A percentile compares a stretch with the other conserved stretches of the same genome.
Conservation (phyloP, 2,113 vertebrate genomes). For the Ciconia stormi region DNA sequence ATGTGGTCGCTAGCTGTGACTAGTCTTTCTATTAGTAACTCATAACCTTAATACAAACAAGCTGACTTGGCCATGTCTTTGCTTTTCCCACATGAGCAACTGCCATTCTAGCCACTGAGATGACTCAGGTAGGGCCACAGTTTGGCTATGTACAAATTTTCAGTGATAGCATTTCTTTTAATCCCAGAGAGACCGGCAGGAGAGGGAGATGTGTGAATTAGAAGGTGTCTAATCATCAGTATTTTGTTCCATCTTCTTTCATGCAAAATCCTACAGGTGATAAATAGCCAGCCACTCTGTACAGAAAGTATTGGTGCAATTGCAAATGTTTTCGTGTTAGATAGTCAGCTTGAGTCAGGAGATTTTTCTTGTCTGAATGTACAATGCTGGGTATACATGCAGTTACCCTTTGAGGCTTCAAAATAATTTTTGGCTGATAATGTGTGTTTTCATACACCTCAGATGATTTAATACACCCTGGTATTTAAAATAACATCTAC, state of each 20-base stretch:
- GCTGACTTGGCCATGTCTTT: not conserved
- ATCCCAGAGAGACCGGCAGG: not conserved
- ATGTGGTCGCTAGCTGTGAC: not conserved
- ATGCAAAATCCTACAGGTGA: not conserved
- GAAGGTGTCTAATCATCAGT: not conserved
- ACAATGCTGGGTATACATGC: not conserved
- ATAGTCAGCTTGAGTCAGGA: not conserved
- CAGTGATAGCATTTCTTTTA: not conserved
- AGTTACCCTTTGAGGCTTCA: not conserved
- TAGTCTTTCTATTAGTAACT: slow-evolving; percentile 22
- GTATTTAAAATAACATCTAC: not conserved
- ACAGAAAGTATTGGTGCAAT: not conserved
- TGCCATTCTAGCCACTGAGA: not conserved
- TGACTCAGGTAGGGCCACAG: not conserved
- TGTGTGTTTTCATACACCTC: not conserved
- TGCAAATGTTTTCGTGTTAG: not conserved
- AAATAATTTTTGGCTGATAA: not conserved
- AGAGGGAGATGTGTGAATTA: not conserved
- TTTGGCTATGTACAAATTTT: not conserved
- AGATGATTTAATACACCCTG: not conserved
- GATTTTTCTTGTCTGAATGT: not conserved
- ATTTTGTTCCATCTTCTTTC: not conserved
- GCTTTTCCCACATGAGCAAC: not conserved
- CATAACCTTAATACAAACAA: slow-evolving; percentile 4
- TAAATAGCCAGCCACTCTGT: not conserved